Evolutionary conservation across 2,797 vertebrate species (phyloP).

Genomic region (Pterois miles): DNA sequence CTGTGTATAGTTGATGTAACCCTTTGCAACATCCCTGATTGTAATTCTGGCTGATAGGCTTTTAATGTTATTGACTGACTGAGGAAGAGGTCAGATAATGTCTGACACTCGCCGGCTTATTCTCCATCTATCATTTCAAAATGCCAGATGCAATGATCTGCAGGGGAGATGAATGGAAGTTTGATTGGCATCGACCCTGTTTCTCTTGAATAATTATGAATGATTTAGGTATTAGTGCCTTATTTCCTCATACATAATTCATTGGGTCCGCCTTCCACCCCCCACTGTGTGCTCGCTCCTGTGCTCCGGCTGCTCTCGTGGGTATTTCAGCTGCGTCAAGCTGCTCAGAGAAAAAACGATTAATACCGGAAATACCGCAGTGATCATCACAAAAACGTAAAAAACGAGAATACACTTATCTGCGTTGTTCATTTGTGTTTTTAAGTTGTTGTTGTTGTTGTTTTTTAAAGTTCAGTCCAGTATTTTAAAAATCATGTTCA

Average conservation of each 20-base stretch:
- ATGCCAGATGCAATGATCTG: slow-evolving; percentile 52
- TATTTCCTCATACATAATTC: slow-evolving; percentile 80
- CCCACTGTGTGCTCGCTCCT: slow-evolving; percentile 34
- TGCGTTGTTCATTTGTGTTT: rapidly evolving
- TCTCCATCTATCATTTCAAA: slow-evolving; percentile 59
- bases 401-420: rapidly evolving
- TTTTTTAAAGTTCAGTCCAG: too few relatives aligned
- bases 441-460: too few relatives aligned
- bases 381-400: neutral
- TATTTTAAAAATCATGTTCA: neutral
- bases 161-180: slow-evolving; percentile 49
- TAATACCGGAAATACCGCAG: neutral
- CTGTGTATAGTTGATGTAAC: neutral
- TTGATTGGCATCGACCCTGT: slow-evolving; percentile 77
- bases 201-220: slow-evolving; percentile 78
- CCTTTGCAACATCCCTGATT: slow-evolving; percentile 23
- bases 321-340: slow-evolving; percentile 42
- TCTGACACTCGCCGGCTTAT: slow-evolving; percentile 37
- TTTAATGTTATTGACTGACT: slow-evolving; percentile 59
- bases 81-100: slow-evolving; percentile 56
- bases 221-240: slow-evolving; percentile 74
- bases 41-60: slow-evolving; percentile 53
- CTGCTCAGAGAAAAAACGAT: neutral
- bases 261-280: slow-evolving; percentile 45
- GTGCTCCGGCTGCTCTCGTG: neutral